Percentiles rank a stretch among this genome's conserved stretches.
Evolutionary conservation across 2,888 invertebrate genomes (phyloP).

Genomic region (Ophonus ardosiacus): DNA sequence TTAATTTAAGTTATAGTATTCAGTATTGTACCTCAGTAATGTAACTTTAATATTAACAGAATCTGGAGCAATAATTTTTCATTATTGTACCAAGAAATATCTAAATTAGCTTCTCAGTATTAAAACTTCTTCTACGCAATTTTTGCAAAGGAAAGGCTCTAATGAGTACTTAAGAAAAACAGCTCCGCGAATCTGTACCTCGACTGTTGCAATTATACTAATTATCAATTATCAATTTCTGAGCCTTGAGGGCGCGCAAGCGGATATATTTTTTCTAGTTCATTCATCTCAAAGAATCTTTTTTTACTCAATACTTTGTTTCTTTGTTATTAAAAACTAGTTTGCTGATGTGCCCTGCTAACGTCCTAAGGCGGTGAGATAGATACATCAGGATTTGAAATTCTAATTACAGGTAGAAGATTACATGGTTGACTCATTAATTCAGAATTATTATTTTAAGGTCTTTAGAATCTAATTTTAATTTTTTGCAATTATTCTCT

Average conservation of each 20-base stretch:
- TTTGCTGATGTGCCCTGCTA: slow-evolving; percentile 28
- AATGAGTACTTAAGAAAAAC: slow-evolving; percentile 16
- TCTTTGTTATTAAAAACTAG: slow-evolving; percentile 41
- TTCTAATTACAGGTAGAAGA: no score
- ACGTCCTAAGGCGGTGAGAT: slow-evolving; percentile 17
- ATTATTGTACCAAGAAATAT: not conserved
- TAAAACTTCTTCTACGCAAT: not conserved
- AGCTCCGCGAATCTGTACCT: not conserved
- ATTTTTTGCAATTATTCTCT: no score
- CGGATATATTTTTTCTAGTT: slow-evolving; percentile 30
- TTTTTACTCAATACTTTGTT: slow-evolving; percentile 36
- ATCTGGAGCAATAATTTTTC: not conserved
- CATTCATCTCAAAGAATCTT: no score
- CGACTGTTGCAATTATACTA: slow-evolving; percentile 30
- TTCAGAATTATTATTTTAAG: no score
- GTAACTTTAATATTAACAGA: no score
- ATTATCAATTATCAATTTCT: slow-evolving; percentile 40
- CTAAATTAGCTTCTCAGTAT: not conserved
- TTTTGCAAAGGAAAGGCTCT: slow-evolving; percentile 8
- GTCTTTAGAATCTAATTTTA: no score
- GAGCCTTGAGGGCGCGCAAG: not conserved
- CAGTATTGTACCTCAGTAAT: no score
- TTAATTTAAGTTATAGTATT: no score
- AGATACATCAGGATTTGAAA: no score
- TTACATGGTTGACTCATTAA: no score